A percentile compares a stretch with the other conserved stretches of the same genome.
phyloP scores from a whole-genome alignment of 2,797 vertebrate genomes.

The Lemur catta region DNA sequence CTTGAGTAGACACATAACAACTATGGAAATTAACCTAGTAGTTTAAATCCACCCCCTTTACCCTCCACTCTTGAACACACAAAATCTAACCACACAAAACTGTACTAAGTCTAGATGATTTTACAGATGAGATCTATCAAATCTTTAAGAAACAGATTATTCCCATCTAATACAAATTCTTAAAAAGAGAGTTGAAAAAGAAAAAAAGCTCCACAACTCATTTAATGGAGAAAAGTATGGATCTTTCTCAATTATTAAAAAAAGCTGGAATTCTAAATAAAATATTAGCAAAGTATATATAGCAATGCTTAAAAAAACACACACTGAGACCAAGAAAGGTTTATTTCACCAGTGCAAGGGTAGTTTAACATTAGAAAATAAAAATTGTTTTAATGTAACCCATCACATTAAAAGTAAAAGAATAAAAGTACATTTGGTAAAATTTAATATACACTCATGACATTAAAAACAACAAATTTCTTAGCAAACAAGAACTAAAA shows the following conservation, averaged over 20 bases:
- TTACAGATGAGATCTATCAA: neutral
- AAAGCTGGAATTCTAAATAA: neutral
- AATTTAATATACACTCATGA: neutral
- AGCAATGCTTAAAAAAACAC: neutral
- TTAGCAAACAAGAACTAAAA: neutral
- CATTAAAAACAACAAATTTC: neutral
- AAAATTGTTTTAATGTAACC: neutral
- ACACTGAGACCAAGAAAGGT: neutral
- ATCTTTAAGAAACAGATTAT: neutral
- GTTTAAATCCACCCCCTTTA: neutral
- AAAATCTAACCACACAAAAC: neutral
- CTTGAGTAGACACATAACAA: neutral
- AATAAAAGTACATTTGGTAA: neutral
- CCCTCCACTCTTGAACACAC: neutral
- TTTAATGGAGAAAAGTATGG: neutral
- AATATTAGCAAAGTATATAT: neutral
- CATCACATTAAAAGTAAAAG: neutral
- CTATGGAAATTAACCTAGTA: neutral
- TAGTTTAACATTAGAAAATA: neutral
- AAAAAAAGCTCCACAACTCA: neutral
- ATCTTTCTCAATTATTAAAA: neutral
- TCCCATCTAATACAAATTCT: slow-evolving; percentile 3
- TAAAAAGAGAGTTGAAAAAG: neutral
- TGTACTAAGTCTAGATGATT: neutral
- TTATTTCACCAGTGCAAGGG: neutral